Percentiles rank a stretch among this genome's conserved stretches.
Conservation (phyloP, 1,140 invertebrate species). For the Delia radicum region DNA sequence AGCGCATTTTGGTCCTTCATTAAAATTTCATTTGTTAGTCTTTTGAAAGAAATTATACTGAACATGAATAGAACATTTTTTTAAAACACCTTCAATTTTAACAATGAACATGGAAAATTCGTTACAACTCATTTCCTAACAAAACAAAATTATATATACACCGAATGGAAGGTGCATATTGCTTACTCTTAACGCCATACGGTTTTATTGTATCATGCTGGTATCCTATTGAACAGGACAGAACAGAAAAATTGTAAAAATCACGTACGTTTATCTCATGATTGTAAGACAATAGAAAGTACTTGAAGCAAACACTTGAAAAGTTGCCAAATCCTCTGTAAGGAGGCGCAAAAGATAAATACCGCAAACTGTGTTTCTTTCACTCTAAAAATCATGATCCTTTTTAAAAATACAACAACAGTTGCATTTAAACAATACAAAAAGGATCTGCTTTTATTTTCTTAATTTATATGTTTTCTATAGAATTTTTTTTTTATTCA, state of each 20-base stretch:
- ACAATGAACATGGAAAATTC: neutral
- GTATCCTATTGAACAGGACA: neutral
- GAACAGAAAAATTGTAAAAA: neutral
- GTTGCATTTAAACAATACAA: too few species aligned
- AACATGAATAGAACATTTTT: neutral
- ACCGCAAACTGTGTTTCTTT: neutral
- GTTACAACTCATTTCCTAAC: neutral
- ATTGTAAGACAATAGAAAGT: conserved; percentile 1
- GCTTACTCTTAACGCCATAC: neutral
- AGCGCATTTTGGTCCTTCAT: neutral
- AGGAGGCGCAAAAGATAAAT: neutral
- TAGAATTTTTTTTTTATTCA: neutral
- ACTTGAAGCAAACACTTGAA: conserved; percentile 9
- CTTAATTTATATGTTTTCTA: neutral
- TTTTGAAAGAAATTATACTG: neutral
- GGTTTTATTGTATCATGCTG: neutral
- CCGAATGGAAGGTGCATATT: neutral
- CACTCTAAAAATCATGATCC: neutral
- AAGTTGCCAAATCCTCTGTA: conserved; percentile 14
- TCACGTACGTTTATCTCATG: conserved; percentile 13
- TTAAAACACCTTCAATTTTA: neutral
- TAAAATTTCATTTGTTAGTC: neutral
- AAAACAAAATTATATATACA: neutral
- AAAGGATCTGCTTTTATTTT: neutral
- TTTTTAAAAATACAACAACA: neutral